Base-by-base conservation (phyloP, 2,888 invertebrate species). In the Folsomia candida region DNA sequence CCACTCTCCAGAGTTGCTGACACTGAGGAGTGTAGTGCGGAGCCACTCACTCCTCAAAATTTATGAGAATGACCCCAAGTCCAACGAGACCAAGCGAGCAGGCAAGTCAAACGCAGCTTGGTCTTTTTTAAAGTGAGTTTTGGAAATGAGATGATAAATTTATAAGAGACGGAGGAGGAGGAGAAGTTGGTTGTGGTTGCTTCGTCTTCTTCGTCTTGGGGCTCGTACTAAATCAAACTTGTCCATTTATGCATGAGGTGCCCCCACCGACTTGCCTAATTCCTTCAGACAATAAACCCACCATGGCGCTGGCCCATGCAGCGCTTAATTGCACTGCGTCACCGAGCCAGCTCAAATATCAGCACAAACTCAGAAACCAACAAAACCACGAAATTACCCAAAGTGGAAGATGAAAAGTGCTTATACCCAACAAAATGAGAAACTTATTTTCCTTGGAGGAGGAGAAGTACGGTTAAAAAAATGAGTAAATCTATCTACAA, bases 221-320 rank as follows among this genome's bases (percentile, higher is more conserved):
- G 4, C 14, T 14, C 37, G 4, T 37, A 37, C 37, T 37, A 47
- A 66, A 60, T 59, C 59, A 25, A 51, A 26, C 68, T 70, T 69
- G 70, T 67, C 69, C 69, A 70, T 73, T 68, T 70, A 72, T 72
- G 69, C 72, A 70, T 73, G 68, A 62, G 70, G 37, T 59, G 72
- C 62, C 67, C 67, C 71, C 71, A 74, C 71, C 69, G 74, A 63
- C 67, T 27, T 24, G 69, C 62, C 37, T 74, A 74, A 74, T 74
- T 71, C 71, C 60, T 74, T 74, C 60, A 71, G 69, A 74, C 71
- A 71, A 74, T 71, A 74, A 74, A 74, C 70, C 47, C 74, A 58
- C 61, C 63, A 70, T 71, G 74, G 37, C 37, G 37, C 37, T 37
- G 37, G 37, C 37, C 37, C 37, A 37, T 37, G 37, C 6, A 14